A percentile compares a stretch with the other conserved stretches of the same genome.
These are phyloP conservation scores for Enteromius mattozi DNA, from an alignment of 2,797 vertebrate genomes.

Conservation along the genomic window DNA sequence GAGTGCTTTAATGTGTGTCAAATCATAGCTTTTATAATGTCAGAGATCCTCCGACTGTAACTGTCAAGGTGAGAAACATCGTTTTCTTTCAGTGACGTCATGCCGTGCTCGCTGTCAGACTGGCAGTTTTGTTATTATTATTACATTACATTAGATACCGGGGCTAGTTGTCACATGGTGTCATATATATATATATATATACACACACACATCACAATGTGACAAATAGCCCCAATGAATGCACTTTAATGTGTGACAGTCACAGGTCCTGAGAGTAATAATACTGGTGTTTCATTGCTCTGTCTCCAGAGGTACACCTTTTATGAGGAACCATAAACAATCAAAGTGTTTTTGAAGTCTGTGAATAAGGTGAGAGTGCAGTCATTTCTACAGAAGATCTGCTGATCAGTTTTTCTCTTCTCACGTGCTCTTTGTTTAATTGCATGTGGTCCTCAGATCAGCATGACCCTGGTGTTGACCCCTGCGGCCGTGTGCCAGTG, in stretches of 20 bases:
- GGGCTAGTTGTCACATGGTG: slow-evolving; percentile 7
- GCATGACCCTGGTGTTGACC: slow-evolving; percentile 64
- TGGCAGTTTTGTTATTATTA: neutral
- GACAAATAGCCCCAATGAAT: neutral
- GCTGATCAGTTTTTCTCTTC: neutral
- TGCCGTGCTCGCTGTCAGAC: neutral
- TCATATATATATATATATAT: no score
- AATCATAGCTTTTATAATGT: neutral
- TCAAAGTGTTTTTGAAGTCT: neutral
- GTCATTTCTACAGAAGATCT: no score
- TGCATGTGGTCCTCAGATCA: neutral
- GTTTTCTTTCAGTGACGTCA: slow-evolving; percentile 8
- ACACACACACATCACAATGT: neutral
- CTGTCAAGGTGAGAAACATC: neutral
- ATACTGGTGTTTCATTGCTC: neutral
- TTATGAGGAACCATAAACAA: neutral
- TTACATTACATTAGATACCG: neutral
- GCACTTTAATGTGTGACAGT: neutral
- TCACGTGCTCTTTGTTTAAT: neutral
- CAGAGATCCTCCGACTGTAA: neutral
- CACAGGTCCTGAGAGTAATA: neutral
- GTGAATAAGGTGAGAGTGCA: neutral
- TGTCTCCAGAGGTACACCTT: neutral
- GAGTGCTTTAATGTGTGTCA: neutral
- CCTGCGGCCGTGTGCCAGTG: slow-evolving; percentile 69